Evolutionary conservation across 2,888 invertebrate species (phyloP).

Genomic region (Papilio gigon): DNA sequence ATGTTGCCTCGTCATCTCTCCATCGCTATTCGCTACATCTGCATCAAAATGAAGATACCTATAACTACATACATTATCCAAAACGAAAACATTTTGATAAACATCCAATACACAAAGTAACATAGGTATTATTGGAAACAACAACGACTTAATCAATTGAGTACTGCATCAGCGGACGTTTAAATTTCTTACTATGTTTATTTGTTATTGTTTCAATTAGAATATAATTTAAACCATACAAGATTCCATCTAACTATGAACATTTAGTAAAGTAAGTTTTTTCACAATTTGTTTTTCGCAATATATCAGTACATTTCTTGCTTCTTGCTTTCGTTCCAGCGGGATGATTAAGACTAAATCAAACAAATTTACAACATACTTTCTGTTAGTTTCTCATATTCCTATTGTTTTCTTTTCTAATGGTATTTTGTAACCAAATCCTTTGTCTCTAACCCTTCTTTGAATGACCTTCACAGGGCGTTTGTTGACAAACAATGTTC

Average conservation of each 20-base stretch:
- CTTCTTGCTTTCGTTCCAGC: too few relatives aligned
- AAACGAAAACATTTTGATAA: slow-evolving; percentile 4
- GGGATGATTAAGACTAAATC: too few relatives aligned
- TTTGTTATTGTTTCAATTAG: neutral
- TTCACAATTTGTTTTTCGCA: too few relatives aligned
- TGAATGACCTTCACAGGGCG: slow-evolving; percentile 77
- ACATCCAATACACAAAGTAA: neutral
- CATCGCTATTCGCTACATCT: neutral
- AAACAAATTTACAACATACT: too few relatives aligned
- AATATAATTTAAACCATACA: neutral
- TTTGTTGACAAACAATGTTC: slow-evolving; percentile 81
- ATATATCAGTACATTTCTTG: too few relatives aligned
- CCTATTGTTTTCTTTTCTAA: slow-evolving; percentile 27
- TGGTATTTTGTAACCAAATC: slow-evolving; percentile 61
- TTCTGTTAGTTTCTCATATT: too few relatives aligned
- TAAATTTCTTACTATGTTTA: neutral
- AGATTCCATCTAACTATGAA: neutral
- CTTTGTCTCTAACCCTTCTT: slow-evolving; percentile 72
- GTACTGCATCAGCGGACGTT: neutral
- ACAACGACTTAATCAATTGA: neutral
- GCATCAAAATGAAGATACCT: neutral
- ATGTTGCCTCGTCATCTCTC: slow-evolving; percentile 43
- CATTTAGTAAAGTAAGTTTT: too few relatives aligned
- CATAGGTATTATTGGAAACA: neutral
- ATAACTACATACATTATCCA: neutral